Evolutionary conservation across 2,113 vertebrate species (phyloP).

Genomic region (Gadus macrocephalus): DNA sequence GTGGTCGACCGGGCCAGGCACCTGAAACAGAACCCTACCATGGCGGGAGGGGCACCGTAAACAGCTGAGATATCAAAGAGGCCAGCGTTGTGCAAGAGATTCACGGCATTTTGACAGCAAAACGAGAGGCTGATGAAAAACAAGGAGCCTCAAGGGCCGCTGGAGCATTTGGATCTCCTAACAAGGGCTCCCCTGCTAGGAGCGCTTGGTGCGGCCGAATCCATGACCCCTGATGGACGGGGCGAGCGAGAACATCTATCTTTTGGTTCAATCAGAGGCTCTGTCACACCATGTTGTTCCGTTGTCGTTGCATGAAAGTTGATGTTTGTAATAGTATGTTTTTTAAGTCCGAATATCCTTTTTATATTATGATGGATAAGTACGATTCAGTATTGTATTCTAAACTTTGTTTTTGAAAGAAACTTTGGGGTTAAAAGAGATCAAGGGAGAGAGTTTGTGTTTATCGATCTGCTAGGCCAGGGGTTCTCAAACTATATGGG

Average conservation of each 20-base stretch:
- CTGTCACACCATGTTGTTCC: neutral
- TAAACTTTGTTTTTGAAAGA: neutral
- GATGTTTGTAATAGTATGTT: too few species aligned
- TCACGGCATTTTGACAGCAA: conserved; percentile 50
- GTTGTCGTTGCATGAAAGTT: neutral
- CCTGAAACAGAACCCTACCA: conserved; percentile 54
- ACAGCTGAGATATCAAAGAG: conserved; percentile 59
- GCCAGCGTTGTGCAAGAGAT: conserved; percentile 47
- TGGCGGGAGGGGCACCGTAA: conserved; percentile 44
- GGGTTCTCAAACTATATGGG: too few species aligned
- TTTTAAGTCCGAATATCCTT: neutral
- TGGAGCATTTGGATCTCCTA: conserved; percentile 16
- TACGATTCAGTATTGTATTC: neutral
- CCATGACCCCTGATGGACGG: conserved; percentile 21
- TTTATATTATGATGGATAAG: neutral
- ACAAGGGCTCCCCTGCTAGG: conserved; percentile 27
- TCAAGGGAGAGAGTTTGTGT: neutral
- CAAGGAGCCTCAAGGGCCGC: conserved; percentile 5
- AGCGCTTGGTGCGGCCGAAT: neutral
- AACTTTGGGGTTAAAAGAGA: neutral
- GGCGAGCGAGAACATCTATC: neutral
- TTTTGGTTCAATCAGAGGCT: conserved; percentile 6
- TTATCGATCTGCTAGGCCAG: too few species aligned
- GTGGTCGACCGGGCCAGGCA: conserved; percentile 28
- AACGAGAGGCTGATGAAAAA: conserved; percentile 46